Base-by-base conservation (phyloP, 2,113 vertebrate genomes). In the Chaetodon auriga region DNA sequence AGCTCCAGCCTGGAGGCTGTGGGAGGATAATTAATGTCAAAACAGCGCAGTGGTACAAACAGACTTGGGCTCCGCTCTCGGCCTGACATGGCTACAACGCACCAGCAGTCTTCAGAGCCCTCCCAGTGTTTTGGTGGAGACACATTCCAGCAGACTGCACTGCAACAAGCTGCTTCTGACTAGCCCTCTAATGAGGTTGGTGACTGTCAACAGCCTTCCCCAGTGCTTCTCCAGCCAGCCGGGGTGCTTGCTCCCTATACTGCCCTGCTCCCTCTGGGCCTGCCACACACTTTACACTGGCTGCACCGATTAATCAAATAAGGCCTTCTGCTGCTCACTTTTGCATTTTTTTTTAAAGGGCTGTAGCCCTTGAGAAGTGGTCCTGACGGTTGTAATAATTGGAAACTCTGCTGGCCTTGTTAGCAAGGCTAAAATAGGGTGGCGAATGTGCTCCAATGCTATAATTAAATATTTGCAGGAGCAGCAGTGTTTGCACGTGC, bases 171-270 rank as follows among this genome's bases (percentile, higher is more conserved):
- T 25, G 45, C 90, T 81, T 90, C 91, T 90, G 84, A 92, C 91
- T 92, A 70, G 70, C 87, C 90, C 92, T 90, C 90, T 95, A 96
- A 95, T 96, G 95, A 96, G 95, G 92, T 90, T 91, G 88, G 93
- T 85, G 94, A 94, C 94, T 93, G 94, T 95, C 95, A 95, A 92
- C 91, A 93, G 90, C 83, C 82, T 79, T 87, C 86, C 75, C 71
- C 25, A 12, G 72, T 49, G 63, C 72, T 66, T 84, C 90, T 81
- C 74, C 80, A 81, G 89, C 86, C 83, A 76, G 85, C 64, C 72
- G 14, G 64, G 76, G 69, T 80, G 75, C 81, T 61, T 61, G 70
- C 85, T 80, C 85, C 82, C 75, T 70, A 65, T 75, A n/a, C 75
- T 75, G 76, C 80, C 86, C 82, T 35, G 76, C 68, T 92, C 88